Evolutionary conservation across 2,888 invertebrate genomes (phyloP).

Genomic region (Spodoptera exigua): DNA sequence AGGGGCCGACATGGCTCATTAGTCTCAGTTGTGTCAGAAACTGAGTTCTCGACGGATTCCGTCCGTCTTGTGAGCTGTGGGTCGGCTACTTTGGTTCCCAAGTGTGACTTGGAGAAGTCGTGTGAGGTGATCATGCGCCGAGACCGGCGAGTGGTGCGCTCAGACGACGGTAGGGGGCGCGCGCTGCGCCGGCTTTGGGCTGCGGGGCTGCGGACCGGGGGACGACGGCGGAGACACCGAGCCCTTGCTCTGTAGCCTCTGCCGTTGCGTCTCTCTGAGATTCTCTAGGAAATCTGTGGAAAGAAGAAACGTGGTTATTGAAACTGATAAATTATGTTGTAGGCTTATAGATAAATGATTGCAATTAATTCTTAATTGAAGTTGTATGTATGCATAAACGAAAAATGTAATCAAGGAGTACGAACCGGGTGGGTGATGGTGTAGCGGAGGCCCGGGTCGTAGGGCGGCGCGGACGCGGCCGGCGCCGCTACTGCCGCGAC

Average conservation of each 20-base stretch:
- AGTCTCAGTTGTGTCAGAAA: neutral
- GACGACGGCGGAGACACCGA: too few relatives aligned
- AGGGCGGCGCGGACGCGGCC: conserved; percentile 76
- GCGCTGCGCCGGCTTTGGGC: neutral
- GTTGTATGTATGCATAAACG: neutral
- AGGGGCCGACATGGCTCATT: neutral
- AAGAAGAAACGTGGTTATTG: neutral
- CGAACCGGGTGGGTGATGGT: conserved; percentile 82
- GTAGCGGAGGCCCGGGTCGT: conserved; percentile 76
- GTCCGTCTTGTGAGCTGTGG: conserved; percentile 18
- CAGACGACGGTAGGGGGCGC: conserved; percentile 43
- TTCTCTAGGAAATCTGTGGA: conserved; percentile 81
- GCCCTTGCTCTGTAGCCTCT: conserved; percentile 61
- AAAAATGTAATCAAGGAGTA: conserved; percentile 6
- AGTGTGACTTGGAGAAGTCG: conserved; percentile 1
- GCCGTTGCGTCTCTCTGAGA: conserved; percentile 81
- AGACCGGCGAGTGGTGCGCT: conserved; percentile 76
- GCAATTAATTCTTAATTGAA: too few relatives aligned
- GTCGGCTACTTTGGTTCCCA: conserved; percentile 8
- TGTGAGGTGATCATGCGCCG: conserved; percentile 79
- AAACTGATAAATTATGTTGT: too few relatives aligned
- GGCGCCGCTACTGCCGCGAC: conserved; percentile 69
- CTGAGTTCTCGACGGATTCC: conserved; percentile 1
- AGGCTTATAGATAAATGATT: too few relatives aligned
- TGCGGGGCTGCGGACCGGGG: conserved; percentile 3